Evolutionary conservation across 2,888 invertebrate species (phyloP), one percentile per base, ranked within the genome.

Genomic region (Chaetoderma sp.): DNA sequence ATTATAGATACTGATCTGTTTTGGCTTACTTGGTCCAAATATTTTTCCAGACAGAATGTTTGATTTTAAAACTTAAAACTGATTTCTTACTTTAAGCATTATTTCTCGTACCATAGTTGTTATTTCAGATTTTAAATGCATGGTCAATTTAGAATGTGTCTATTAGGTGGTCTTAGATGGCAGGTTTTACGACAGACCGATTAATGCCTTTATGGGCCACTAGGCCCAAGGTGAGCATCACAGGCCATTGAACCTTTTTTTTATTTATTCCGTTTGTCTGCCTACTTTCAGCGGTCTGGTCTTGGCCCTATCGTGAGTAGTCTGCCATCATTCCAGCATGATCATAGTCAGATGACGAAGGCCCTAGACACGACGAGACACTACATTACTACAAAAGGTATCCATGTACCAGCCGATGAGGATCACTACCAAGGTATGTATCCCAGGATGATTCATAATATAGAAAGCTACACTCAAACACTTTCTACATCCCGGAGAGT

Each of bases 331-430:
- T 64, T 81, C 18, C 60, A 69, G 39, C 63, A 71, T 60, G 73
- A 81, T 28, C 80, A 82, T 70, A 64, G 32, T n/a, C 57, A 44
- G 13, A 42, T 84, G 42, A 76, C 82, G 0, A 59, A 71, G 16
- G 81, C 81, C 8, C 61, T 84, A 28, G 82, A 83, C 65, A 80
- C 78, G 4, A 82, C 82, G 3, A 60, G 81, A 0, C 82, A 83
- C 60, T 82, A 84, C 75, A 78, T 84, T 6, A 74, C 77, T 4
- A 75, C 78, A 23, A 67, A 70, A 32, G 82, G 80, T 23, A 72
- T 84, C 50, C 72, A 81, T 63, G 60, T 83, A 16, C 82, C 84
- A 3, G 59, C 65, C 2, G 77, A 79, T 45, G 70, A 75, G 55
- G 77, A 80, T 6, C 68, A 74, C 27, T 78, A 65, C 58, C 72